Conservation (phyloP, 53 echinoderm and acorn worm genomes). For the Arbacia lixula region DNA sequence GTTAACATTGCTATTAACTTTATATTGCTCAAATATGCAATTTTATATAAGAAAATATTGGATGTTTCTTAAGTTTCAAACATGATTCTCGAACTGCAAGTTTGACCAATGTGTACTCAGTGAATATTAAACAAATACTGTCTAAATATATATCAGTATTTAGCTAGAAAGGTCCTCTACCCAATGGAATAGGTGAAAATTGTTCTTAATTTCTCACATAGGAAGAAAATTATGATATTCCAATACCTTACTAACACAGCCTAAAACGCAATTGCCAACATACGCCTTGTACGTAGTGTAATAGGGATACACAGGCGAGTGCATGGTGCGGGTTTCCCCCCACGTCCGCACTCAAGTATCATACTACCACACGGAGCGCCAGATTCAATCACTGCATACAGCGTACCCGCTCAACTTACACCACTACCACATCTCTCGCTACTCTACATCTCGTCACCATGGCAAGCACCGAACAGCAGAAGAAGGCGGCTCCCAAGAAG, state of each 20-base stretch:
- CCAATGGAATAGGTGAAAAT: neutral
- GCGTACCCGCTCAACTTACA: neutral
- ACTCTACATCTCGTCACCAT: neutral
- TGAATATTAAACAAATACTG: neutral
- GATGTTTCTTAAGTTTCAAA: conserved; percentile 27
- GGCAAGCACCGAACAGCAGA: conserved; percentile 33
- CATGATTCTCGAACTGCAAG: conserved; percentile 20
- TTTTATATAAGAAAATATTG: conserved; percentile 19
- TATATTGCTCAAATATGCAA: neutral
- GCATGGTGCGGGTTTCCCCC: conserved; percentile 21
- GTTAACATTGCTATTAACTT: neutral
- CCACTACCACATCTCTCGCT: neutral
- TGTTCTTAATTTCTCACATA: neutral
- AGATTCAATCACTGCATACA: neutral
- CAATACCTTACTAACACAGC: conserved; percentile 48
- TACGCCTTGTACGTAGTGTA: conserved; percentile 9
- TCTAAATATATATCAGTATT: conserved; percentile 2
- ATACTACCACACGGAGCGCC: neutral
- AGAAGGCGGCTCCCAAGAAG: conserved; percentile 26
- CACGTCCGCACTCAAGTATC: conserved; percentile 37
- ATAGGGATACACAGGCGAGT: neutral
- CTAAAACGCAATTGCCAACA: conserved; percentile 26
- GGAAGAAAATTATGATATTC: conserved; percentile 34
- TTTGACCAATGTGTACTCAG: neutral
- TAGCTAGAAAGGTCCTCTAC: conserved; percentile 22